Evolutionary conservation across 2,113 vertebrate genomes (phyloP), one percentile per base, ranked within the genome.

Genomic region (Tyrannus savana): DNA sequence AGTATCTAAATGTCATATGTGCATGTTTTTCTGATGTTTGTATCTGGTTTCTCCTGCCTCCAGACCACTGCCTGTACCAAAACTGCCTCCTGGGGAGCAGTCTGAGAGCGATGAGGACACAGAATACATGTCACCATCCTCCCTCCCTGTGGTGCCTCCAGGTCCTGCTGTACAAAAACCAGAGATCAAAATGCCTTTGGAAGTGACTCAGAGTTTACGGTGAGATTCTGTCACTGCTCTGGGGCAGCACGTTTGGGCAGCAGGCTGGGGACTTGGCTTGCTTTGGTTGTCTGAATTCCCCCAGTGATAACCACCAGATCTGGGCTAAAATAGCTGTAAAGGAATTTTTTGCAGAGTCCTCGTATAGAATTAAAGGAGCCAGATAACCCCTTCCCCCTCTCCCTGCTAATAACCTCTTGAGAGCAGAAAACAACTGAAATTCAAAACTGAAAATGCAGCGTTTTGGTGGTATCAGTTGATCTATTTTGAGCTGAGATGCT

Each of bases 61-160:
- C 95, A 99, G 99, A 97, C 98, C 98, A 3, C 95, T 98, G 96
- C 96, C 98, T 90, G 97, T 95, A 88, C 98, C 97, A 93, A 99
- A 99, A 95, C 92, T 97, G 76, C 97, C 96, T 76, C 39, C 98
- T 10, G 98, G 97, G 74, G 99, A 99, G 35, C 98, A 98, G 77
- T 95, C 96, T 56, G 99, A 99, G 80, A 98, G 97, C 1, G 98
- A 98, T 19, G 99, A 99, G 76, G 99, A 99, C 89, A 98, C 99
- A 0, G 99, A 99, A 75, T 99, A 99, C 97, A 99, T 99, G 99
- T 98, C 99, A 46, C 99, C 99, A 8, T 99, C 98, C 41, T 99
- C 99, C 15, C 98, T 98, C 49, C 99, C 99, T 8, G 84, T 98
- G 56, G 96, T 98, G 73, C 97, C 98, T 64, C 96, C 97, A 60